These are phyloP conservation scores for Chrysopa pallens DNA, from an alignment of 1,140 invertebrate species.

Conservation along the genomic window DNA sequence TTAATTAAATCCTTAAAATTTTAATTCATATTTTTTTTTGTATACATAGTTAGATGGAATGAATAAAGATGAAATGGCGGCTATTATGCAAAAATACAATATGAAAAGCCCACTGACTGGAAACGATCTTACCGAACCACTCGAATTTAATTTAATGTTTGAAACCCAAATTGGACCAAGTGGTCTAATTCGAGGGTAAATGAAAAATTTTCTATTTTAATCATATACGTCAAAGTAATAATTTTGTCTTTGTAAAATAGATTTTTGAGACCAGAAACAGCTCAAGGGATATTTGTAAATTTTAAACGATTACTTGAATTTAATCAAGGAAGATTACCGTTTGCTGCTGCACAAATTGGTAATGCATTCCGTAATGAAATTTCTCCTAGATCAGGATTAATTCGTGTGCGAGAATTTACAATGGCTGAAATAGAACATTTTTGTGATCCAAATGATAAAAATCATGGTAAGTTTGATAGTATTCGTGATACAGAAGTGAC, in stretches of 20 bases:
- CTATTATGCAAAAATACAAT: slow-evolving; percentile 63
- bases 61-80: slow-evolving; percentile 76
- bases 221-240: slow-evolving; percentile 3
- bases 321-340: slow-evolving; percentile 91
- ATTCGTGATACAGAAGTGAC: slow-evolving; percentile 56
- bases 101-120: slow-evolving; percentile 91
- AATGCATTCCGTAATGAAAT: slow-evolving; percentile 99
- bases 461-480: slow-evolving; percentile 76
- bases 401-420: slow-evolving; percentile 94
- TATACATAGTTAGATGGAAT: slow-evolving; percentile 55
- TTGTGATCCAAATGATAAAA: slow-evolving; percentile 80
- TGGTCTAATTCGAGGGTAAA: slow-evolving; percentile 72
- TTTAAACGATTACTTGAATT: slow-evolving; percentile 94
- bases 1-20: slow-evolving; percentile 3
- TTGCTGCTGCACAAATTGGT: slow-evolving; percentile 96
- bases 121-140: slow-evolving; percentile 85
- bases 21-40: slow-evolving; percentile 5
- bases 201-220: not conserved
- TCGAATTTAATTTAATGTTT: slow-evolving; percentile 99
- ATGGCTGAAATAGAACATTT: slow-evolving; percentile 99
- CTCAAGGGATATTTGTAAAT: slow-evolving; percentile 99
- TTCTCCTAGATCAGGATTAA: slow-evolving; percentile 88
- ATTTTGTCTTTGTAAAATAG: slow-evolving; percentile 18
- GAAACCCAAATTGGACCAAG: slow-evolving; percentile 92
- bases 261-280: slow-evolving; percentile 92